Evolutionary conservation across 2,113 vertebrate species (phyloP), one percentile per base, ranked within the genome.

Genomic region (Dasyurus viverrinus): DNA sequence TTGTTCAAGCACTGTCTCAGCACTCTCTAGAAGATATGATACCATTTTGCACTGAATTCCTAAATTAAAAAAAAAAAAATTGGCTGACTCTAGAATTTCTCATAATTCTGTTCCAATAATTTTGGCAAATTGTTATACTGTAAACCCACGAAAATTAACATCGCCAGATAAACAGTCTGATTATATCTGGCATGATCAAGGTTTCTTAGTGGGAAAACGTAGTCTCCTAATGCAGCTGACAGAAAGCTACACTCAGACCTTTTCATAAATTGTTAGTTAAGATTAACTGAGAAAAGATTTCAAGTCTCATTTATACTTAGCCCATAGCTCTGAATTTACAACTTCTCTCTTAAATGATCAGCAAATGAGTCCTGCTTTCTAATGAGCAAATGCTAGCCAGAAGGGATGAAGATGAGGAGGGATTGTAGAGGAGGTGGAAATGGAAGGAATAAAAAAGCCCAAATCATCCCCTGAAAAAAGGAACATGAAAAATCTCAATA

Each of bases 271-370:
- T 98, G 98, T 98, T 98, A 98, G 25, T 97, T 50, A 97, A 98
- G 98, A 99, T 98, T 98, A 98, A 97, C 93, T 94, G 98, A 98
- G 98, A 98, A 99, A 98, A 98, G 98, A 97, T 98, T 98, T 97
- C 94, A 97, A 98, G 98, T 96, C 98, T 96, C 98, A 95, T 98
- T 98, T 98, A 92, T 93, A 97, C 97, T 94, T 98, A 94, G 98
- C 98, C 98, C 0, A 0, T 98, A 98, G 98, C 98, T 98, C 98
- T 98, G 92, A 98, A 98, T 98, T 98, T 98, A 97, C 98, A 98
- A 97, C 97, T 98, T 98, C 94, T 96, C 97, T 98, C 98, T 98
- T 97, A 98, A 98, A 98, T 98, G 98, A 98, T 99, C 98, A 95
- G 95, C 93, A 98, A 97, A 97, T 98, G 98, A 98, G 96, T 98